Evolutionary conservation across 2,113 vertebrate genomes (phyloP), one percentile per base, ranked within the genome.

Genomic region (Pluvialis apricaria): DNA sequence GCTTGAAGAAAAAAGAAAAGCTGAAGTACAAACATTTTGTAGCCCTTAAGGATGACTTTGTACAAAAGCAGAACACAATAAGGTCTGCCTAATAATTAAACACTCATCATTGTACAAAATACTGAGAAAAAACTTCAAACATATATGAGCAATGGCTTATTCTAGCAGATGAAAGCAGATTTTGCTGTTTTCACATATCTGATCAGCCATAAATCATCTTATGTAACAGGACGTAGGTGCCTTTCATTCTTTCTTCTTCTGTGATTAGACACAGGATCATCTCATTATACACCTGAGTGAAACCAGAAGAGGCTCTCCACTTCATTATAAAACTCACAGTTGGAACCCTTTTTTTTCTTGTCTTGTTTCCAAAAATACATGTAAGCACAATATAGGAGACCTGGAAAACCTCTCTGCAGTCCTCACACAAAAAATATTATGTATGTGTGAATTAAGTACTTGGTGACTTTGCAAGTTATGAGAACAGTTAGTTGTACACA

Each of bases 261-360:
- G 49, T 96, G 95, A 90, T 88, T 95, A 96, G 94, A 88, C 15
- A 72, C 31, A 64, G 71, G 60, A 97, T 97, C 94, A 96, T 97
- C 73, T 97, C 90, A 96, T 97, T 94, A 96, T 66, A 88, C 94
- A 97, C 92, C 8, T 97, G 92, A 97, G 34, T 97, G 94, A 92
- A 97, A 92, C 73, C 96, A 97, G 97, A 97, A 93, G 94, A 95
- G 96, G 77, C 91, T 93, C 55, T 83, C 82, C 40, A 70, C 22
- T 83, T 90, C 15, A 10, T 96, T 96, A 90, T 54, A 89, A 87
- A 94, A 92, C 65, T 86, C 82, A 52, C 28, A 69, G 60, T 32
- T 45, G 68, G 82, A 94, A 80, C 28, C 10, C 22, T 62, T 62
- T 76, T 92, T 69, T 58, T 32, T 25, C 26, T n/a, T 18, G 34